Conservation (phyloP, 2,888 invertebrate species). For the Steinernema hermaphroditum region DNA sequence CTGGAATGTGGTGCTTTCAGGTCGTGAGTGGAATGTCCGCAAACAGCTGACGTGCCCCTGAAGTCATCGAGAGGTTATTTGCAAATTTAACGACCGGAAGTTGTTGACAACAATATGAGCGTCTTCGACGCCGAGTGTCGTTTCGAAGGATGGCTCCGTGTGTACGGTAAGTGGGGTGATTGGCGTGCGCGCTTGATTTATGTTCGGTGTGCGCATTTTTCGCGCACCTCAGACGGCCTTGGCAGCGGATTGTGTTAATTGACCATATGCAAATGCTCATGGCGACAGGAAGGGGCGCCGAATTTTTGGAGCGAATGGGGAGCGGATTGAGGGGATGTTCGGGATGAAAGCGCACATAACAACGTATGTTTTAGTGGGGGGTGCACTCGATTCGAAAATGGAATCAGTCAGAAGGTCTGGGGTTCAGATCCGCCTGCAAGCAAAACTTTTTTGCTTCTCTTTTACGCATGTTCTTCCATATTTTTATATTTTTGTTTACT, state of each 20-base stretch:
- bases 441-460: no score
- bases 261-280: slow-evolving; percentile 28
- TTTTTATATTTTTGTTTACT: no score
- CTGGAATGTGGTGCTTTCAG: background rate
- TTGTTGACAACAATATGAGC: background rate
- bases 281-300: slow-evolving; percentile 18
- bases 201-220: slow-evolving; percentile 12
- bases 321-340: background rate
- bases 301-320: background rate
- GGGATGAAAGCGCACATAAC: background rate
- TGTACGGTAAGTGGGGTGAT: slow-evolving; percentile 20
- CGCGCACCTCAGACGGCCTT: slow-evolving; percentile 20
- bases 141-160: slow-evolving; percentile 19
- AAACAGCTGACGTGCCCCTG: background rate
- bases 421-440: no score
- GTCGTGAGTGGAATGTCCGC: background rate
- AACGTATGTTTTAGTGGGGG: background rate
- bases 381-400: no score
- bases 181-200: background rate
- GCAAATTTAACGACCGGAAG: no score
- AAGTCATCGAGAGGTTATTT: no score
- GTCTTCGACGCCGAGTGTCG: background rate
- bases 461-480: no score
- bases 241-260: slow-evolving; percentile 26
- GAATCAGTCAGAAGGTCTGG: no score